These are phyloP conservation scores for Rattus rattus DNA, from an alignment of 2,113 vertebrate species.

Conservation along the genomic window DNA sequence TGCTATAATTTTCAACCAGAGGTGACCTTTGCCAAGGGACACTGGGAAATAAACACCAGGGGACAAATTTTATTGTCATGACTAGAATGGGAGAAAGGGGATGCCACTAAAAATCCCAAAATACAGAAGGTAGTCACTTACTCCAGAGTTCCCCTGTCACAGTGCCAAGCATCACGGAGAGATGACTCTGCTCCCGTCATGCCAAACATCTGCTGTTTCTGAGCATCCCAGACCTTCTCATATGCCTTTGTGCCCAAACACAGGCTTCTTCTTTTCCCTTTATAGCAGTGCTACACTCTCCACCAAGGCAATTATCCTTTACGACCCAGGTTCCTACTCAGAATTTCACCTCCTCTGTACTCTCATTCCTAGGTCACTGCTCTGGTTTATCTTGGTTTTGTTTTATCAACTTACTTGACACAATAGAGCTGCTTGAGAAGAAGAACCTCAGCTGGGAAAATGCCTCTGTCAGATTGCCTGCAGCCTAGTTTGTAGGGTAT, in stretches of 20 bases:
- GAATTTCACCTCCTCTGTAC: not conserved
- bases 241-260: not conserved
- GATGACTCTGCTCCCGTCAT: not conserved
- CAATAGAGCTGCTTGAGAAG: not conserved
- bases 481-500: not conserved
- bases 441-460: not conserved
- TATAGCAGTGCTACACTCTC: not conserved
- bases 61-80: not conserved
- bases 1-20: not conserved
- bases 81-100: not conserved
- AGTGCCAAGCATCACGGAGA: not conserved
- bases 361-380: not conserved
- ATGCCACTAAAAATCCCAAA: not conserved
- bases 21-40: not conserved
- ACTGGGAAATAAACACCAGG: not conserved
- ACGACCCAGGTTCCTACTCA: not conserved
- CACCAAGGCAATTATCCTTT: not conserved
- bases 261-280: not conserved
- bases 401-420: not conserved
- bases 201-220: not conserved
- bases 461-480: not conserved
- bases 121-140: not conserved
- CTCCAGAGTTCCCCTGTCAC: not conserved
- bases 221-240: not conserved
- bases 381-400: not conserved